Evolutionary conservation across 1,140 invertebrate genomes (phyloP).

Genomic region (Drosophila lowei): DNA sequence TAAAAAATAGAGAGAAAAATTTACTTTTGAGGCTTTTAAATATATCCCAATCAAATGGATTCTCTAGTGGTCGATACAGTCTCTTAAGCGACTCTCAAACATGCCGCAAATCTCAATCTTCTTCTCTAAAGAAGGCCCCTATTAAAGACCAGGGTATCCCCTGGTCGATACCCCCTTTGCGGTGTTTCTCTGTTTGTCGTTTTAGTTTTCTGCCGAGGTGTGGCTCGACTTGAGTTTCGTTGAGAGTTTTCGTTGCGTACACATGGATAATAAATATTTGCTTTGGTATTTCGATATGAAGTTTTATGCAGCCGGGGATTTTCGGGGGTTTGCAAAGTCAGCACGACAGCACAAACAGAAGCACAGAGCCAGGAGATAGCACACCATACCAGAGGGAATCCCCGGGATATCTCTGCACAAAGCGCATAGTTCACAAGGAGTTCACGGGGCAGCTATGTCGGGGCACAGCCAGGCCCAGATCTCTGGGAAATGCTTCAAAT

Average conservation of each 20-base stretch:
- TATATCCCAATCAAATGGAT: too few relatives aligned
- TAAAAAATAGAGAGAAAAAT: too few relatives aligned
- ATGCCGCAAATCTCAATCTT: too few relatives aligned
- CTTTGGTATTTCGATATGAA: slow-evolving; percentile 74
- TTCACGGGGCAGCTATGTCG: slow-evolving; percentile 41
- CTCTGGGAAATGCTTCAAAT: slow-evolving; percentile 48
- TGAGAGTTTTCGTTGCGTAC: slow-evolving; percentile 55
- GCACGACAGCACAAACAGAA: slow-evolving; percentile 13
- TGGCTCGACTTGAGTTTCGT: slow-evolving; percentile 33
- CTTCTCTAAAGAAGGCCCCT: too few relatives aligned
- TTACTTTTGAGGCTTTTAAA: too few relatives aligned
- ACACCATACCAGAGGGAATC: background rate
- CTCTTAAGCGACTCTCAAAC: too few relatives aligned
- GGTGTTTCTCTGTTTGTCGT: slow-evolving; percentile 20
- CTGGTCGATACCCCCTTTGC: too few relatives aligned
- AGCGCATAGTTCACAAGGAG: slow-evolving; percentile 68
- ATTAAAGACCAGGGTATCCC: too few relatives aligned
- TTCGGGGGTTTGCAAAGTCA: slow-evolving; percentile 53
- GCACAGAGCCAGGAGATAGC: slow-evolving; percentile 7
- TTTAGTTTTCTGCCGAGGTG: slow-evolving; percentile 51
- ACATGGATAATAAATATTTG: slow-evolving; percentile 77
- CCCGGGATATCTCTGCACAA: slow-evolving; percentile 31
- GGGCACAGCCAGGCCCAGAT: slow-evolving; percentile 4
- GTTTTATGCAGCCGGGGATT: slow-evolving; percentile 61
- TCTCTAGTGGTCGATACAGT: too few relatives aligned